Evolutionary conservation across 2,797 vertebrate species (phyloP), one percentile per base, ranked within the genome.

Genomic region (Garrulus glandarius): DNA sequence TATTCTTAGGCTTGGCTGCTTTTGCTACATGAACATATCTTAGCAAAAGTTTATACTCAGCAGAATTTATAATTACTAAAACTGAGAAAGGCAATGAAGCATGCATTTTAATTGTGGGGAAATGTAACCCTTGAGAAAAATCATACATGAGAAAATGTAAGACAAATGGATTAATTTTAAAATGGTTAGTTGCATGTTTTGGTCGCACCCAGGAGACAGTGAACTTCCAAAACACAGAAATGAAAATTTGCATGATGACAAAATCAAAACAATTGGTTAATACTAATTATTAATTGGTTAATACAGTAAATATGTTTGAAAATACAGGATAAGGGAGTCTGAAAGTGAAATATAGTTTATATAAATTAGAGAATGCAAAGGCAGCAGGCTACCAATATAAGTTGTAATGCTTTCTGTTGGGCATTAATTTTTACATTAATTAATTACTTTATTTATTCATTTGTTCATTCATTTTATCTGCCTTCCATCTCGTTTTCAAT

Each of bases 61-160:
- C 46, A 95, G 78, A 95, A 95, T 97, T 92, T 94, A 55, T 93
- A 97, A 95, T 93, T 93, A 61, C 47, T 87, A 76, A 94, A 95
- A 75, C 61, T 78, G 52, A 95, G 79, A 68, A 92, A 93, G 43
- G 60, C 65, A 96, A 89, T 82, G 85, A 92, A 87, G 60, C 68
- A 53, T 84, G 61, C 52, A 86, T 95, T 96, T 96, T 94, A 94
- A 92, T 92, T 93, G 85, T 84, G 50, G 59, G 86, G 57, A 87
- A 90, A 91, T 82, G 46, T 79, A 92, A 75, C 87, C 75, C 84
- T 72, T 91, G 93, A 95, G 95, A 89, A 89, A 95, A 92, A 67
- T 46, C 76, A 86, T 92, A 80, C 49, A 81, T 69, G 41, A 83
- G 36, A 92, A 91, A 91, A 74, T 68, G 15, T 89, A 82, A 91